phyloP scores from a whole-genome alignment of 2,888 invertebrate species.

The Rhorus exstirpatorius region DNA sequence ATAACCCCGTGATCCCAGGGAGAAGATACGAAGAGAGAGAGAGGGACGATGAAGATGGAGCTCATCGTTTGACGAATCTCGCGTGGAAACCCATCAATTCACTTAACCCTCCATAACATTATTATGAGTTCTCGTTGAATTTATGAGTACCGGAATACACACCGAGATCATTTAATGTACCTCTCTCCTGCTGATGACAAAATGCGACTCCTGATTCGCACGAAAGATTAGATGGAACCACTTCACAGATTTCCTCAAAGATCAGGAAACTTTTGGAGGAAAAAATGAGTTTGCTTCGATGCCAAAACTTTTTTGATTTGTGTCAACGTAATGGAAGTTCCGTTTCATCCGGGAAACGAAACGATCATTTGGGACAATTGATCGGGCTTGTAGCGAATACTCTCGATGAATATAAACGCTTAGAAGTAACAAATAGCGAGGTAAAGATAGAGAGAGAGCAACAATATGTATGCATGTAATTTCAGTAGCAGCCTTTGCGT shows the following conservation, averaged over 20 bases:
- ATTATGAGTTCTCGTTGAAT: conserved; percentile 37
- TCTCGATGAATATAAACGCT: conserved; percentile 50
- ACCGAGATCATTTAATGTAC: conserved; percentile 4
- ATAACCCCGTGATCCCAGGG: conserved; percentile 61
- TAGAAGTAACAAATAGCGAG: conserved; percentile 8
- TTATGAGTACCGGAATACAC: conserved; percentile 36
- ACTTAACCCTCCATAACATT: conserved; percentile 12
- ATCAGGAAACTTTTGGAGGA: neutral
- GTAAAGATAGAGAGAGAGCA: neutral
- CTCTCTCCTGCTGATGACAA: neutral
- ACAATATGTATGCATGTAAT: conserved; percentile 32
- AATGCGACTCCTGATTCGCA: conserved; percentile 3
- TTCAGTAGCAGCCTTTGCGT: conserved; percentile 66
- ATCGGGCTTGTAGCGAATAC: conserved; percentile 21
- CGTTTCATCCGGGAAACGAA: conserved; percentile 47
- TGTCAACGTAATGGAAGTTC: conserved; percentile 15
- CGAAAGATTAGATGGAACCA: neutral
- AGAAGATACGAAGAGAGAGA: conserved; percentile 2
- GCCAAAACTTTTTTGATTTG: conserved; percentile 4
- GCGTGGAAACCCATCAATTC: conserved; percentile 22
- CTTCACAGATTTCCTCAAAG: neutral
- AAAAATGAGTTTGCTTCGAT: neutral
- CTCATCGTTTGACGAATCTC: conserved; percentile 17
- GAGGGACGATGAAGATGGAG: conserved; percentile 20
- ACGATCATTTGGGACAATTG: conserved; percentile 51